Conservation (phyloP, 2,888 invertebrate genomes). For the Scelioninae gen. 2 region DNA sequence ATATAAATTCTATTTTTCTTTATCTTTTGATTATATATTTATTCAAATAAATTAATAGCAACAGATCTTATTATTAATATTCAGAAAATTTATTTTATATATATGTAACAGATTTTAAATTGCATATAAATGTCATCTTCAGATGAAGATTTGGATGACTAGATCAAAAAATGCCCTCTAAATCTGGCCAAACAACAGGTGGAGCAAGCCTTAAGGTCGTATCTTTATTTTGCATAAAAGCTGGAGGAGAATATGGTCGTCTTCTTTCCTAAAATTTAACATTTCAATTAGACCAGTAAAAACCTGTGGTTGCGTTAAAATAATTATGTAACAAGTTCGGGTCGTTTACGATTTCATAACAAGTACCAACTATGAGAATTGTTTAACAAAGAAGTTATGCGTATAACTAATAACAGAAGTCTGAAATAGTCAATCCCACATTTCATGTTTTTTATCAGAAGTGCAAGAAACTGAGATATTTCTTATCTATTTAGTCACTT, state of each 20-base stretch:
- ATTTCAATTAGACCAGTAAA: too few relatives aligned
- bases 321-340: too few relatives aligned
- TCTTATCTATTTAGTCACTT: too few relatives aligned
- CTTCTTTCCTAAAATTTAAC: constrained; percentile 70
- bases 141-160: constrained; percentile 63
- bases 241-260: constrained; percentile 69
- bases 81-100: constrained; percentile 52
- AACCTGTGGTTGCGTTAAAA: too few relatives aligned
- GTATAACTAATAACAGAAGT: too few relatives aligned
- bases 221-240: constrained; percentile 70
- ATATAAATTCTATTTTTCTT: constrained; percentile 30
- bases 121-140: constrained; percentile 43
- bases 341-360: too few relatives aligned
- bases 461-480: too few relatives aligned
- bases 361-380: too few relatives aligned
- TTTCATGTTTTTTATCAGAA: too few relatives aligned
- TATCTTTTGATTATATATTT: constrained; percentile 1
- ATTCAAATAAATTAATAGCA: constrained; percentile 27
- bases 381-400: too few relatives aligned
- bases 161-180: constrained; percentile 74
- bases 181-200: constrained; percentile 71
- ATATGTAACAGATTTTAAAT: constrained; percentile 45
- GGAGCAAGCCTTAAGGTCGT: constrained; percentile 71
- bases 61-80: constrained; percentile 22
- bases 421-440: too few relatives aligned